Conservation (phyloP, 2,113 vertebrate species). For the Candoia aspera region DNA sequence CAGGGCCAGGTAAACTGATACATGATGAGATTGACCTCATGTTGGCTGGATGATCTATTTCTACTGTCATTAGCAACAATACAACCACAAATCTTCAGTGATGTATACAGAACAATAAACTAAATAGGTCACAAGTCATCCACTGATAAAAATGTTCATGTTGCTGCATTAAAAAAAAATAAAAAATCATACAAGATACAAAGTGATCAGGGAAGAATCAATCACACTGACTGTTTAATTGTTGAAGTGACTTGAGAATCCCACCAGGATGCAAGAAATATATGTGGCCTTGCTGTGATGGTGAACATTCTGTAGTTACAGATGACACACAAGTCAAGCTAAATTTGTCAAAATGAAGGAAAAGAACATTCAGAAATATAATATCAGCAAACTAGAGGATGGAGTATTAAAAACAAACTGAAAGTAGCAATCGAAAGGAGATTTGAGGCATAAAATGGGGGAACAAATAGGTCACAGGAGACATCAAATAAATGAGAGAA, state of each 20-base stretch:
- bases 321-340: slow-evolving; percentile 23
- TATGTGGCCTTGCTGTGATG: background rate
- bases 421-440: slow-evolving; percentile 14
- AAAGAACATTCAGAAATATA: slow-evolving; percentile 13
- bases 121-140: slow-evolving; percentile 8
- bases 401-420: slow-evolving; percentile 35
- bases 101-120: slow-evolving; percentile 14
- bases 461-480: slow-evolving; percentile 17
- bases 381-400: slow-evolving; percentile 24
- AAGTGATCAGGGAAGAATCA: background rate
- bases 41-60: background rate
- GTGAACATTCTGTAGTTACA: slow-evolving; percentile 14
- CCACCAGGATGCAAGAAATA: background rate
- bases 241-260: slow-evolving; percentile 12
- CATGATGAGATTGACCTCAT: no score
- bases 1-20: background rate
- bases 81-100: background rate
- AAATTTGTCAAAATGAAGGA: slow-evolving; percentile 28
- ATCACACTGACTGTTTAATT: slow-evolving; percentile 32
- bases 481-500: slow-evolving; percentile 30
- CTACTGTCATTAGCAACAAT: background rate
- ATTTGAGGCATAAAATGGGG: slow-evolving; percentile 4
- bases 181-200: slow-evolving; percentile 15
- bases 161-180: background rate
- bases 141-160: slow-evolving; percentile 13